Base-by-base conservation (phyloP, 2,113 vertebrate species). In the Cochlearius cochlearius region DNA sequence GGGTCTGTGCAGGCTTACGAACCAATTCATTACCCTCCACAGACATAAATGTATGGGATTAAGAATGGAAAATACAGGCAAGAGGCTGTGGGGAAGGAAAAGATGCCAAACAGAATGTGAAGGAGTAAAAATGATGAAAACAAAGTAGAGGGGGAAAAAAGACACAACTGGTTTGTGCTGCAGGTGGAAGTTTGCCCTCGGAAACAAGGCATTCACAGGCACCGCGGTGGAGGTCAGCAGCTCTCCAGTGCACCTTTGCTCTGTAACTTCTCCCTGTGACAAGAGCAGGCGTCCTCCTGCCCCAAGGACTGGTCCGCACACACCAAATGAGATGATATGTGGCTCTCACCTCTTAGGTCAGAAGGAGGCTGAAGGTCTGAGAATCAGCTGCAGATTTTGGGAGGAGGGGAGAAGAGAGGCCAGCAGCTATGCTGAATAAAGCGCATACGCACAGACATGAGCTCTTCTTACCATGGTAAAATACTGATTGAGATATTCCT, bases 261-360 rank as follows among this genome's bases (percentile, higher is more conserved):
- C 22, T 36, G 15, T 50, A 64, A 39, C n/a, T 73, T 73, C 74
- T 78, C 18, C 20, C 36, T 36, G 36, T 66, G 41, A 62, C n/a
- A 43, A 58, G 12, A 20, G 0, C 34, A 26, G 36, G 14, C 0
- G 0, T 72, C 77, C 32, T 77, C 15, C 68, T 68, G 29, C 43
- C 22, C 26, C 10, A 25, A 22, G 59, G 22, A 45, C n/a, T 14
- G 2, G 19, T 10, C 20, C 43, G 12, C 1, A 1, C 27, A 34
- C 32, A 34, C 26, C 29, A 49, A 53, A 12, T 25, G 58, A 36
- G 43, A 39, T 55, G 21, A 12, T 55, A 27, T 18, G 9, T n/a
- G 9, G 4, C 6, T 80, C 26, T 88, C 12, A 39, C 30, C 12
- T 49, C 41, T 36, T 50, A 56, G 15, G 50, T 39, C 47, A 76